phyloP scores from a whole-genome alignment of 30 jellyfish, hydroid and myxozoan species.

The Aurelia aurita region DNA sequence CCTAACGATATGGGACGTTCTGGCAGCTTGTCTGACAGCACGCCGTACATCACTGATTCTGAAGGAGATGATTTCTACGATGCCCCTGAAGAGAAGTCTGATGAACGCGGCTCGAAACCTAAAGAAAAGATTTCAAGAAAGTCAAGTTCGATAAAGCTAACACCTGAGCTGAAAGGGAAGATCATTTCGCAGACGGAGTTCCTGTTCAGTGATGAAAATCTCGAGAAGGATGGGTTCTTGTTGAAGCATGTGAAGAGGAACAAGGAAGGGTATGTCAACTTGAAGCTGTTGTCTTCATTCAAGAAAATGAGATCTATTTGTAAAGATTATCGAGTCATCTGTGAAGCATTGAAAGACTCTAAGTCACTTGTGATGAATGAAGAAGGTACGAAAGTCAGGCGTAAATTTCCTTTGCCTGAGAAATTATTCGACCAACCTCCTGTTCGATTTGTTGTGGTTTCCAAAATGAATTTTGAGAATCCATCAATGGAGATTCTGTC shows the following conservation, averaged over 20 bases:
- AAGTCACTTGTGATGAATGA: constrained; percentile 72
- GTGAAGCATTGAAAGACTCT: constrained; percentile 88
- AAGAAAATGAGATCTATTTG: constrained; percentile 88
- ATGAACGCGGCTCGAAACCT: constrained; percentile 2
- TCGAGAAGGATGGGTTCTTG: constrained; percentile 92
- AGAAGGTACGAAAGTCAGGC: constrained; percentile 83
- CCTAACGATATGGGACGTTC: constrained; percentile 52
- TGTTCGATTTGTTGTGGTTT: constrained; percentile 86
- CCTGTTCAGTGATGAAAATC: constrained; percentile 94
- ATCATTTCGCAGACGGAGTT: constrained; percentile 92
- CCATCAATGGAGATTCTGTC: constrained; percentile 91
- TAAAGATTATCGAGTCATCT: constrained; percentile 88
- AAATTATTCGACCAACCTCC: constrained; percentile 92
- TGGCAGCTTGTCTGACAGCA: constrained; percentile 76
- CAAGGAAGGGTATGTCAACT: constrained; percentile 96
- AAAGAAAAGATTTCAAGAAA: constrained; percentile 48
- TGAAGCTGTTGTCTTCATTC: constrained; percentile 91
- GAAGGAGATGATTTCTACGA: constrained; percentile 77
- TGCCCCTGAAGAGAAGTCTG: constrained; percentile 35
- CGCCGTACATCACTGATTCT: constrained; percentile 77
- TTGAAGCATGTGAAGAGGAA: constrained; percentile 96
- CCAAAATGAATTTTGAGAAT: constrained; percentile 89
- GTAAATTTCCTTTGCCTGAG: constrained; percentile 88
- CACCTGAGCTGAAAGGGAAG: constrained; percentile 75
- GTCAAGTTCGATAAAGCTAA: constrained; percentile 57